Evolutionary conservation across 2,797 vertebrate genomes (phyloP), one percentile per base, ranked within the genome.

Genomic region (Tragelaphus eurycerus): DNA sequence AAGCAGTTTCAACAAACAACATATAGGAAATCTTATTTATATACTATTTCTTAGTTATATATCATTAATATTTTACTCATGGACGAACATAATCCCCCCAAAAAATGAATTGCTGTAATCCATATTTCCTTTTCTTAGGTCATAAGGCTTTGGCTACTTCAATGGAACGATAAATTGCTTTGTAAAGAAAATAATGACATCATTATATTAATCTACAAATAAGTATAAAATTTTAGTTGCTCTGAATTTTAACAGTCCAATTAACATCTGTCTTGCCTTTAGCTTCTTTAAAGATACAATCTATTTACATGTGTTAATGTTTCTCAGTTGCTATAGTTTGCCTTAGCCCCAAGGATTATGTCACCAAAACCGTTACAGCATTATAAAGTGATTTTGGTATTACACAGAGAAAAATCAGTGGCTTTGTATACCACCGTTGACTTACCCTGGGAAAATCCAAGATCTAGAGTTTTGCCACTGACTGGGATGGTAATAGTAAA

Each of bases 111-210:
- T 34, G 27, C 76, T 86, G 31, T 96, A 96, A 96, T 95, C 29
- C 34, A 62, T 95, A 50, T 94, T 90, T 88, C 97, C 86, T 62
- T 95, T 96, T 89, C 93, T 91, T 93, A 97, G 54, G 54, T 89
- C n/a, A 94, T 97, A 89, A 27, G 31, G 17, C 59, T 93, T 91
- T 93, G 54, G 79, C 55, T 98, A 54, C 81, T 95, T 96, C 50
- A 83, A 92, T 84, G 43, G 88, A 97, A 87, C 31, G 74, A 86
- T 90, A 96, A 85, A 31, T 38, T 84, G 57, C 62, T 93, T 94
- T 97, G 90, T 90, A 79, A 97, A 96, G 96, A 98, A 96, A 84
- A 91, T 50, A 86, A 54, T 96, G 95, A 92, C 52, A 83, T 97
- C 89, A 95, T 46, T 93, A 27, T 89, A 16, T 64, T 96, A 93